Conservation (phyloP, 2,797 vertebrate genomes). For the Parauchenoglanis ngamensis region DNA sequence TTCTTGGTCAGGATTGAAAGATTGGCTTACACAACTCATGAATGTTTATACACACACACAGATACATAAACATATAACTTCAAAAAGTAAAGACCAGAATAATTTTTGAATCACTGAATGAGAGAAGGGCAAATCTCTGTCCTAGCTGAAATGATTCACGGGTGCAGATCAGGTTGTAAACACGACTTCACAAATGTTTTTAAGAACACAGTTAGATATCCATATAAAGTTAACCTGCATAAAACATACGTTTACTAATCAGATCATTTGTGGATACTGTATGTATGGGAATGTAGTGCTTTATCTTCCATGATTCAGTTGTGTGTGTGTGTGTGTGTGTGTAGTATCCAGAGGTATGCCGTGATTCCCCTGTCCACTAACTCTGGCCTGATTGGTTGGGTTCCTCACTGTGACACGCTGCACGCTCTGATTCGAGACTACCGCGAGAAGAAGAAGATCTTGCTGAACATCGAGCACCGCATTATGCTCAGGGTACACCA, state of each 20-base stretch:
- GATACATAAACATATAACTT: background rate
- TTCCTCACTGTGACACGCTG: slow-evolving; percentile 97
- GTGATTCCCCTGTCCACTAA: slow-evolving; percentile 98
- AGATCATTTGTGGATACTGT: too few relatives aligned
- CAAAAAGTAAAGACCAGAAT: background rate
- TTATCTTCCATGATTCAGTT: background rate
- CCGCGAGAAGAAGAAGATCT: slow-evolving; percentile 97
- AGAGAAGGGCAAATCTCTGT: background rate
- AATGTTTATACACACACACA: background rate
- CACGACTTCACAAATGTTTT: background rate
- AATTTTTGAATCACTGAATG: background rate
- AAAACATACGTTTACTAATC: background rate
- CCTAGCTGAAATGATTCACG: background rate
- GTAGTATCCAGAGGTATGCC: slow-evolving; percentile 95
- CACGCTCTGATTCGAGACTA: slow-evolving; percentile 98
- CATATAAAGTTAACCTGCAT: background rate
- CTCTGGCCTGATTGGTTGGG: slow-evolving; percentile 97
- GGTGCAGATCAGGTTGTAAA: background rate
- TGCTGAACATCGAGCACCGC: slow-evolving; percentile 98
- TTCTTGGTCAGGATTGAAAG: background rate
- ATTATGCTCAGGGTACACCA: slow-evolving; percentile 92
- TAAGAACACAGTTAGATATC: background rate
- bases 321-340: background rate
- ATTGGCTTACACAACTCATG: background rate
- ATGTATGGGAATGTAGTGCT: background rate